phyloP scores from a whole-genome alignment of 35 echinoderm and acorn worm species.

The Hemicentrotus pulcherrimus region DNA sequence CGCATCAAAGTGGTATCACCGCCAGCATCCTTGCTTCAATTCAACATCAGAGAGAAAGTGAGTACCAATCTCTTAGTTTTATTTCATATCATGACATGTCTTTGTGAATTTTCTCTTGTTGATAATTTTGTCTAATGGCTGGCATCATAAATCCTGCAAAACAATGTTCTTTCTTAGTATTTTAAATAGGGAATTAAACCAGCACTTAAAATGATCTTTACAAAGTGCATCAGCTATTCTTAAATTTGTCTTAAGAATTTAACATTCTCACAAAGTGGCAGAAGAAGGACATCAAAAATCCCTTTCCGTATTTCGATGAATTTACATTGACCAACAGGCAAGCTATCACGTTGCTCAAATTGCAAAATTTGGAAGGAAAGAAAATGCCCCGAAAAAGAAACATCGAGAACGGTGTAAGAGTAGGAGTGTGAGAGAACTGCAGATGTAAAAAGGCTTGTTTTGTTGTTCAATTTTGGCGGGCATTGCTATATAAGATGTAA shows the following conservation, averaged over 20 bases:
- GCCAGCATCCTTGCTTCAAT: constrained; percentile 41
- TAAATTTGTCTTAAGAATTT: neutral
- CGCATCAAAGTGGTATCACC: constrained; percentile 36
- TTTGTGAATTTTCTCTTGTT: too few relatives aligned
- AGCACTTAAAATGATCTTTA: neutral
- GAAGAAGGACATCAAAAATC: neutral
- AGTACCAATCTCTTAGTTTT: constrained; percentile 1
- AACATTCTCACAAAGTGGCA: neutral
- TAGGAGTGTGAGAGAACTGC: constrained; percentile 16
- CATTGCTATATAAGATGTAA: constrained; percentile 5
- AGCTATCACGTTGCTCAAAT: neutral
- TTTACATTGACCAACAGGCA: neutral
- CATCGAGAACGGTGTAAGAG: neutral
- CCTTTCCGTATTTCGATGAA: neutral
- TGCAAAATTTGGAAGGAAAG: neutral
- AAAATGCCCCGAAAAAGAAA: neutral
- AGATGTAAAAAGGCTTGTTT: constrained; percentile 16
- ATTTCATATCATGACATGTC: too few relatives aligned
- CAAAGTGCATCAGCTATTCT: neutral
- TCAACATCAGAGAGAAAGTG: constrained; percentile 63
- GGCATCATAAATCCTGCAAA: too few relatives aligned
- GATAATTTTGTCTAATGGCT: too few relatives aligned
- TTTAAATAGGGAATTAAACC: too few relatives aligned
- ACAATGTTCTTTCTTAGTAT: neutral
- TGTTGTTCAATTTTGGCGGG: constrained; percentile 25